phyloP scores from a whole-genome alignment of 2,113 vertebrate genomes.

The Eudyptes chrysolophus region DNA sequence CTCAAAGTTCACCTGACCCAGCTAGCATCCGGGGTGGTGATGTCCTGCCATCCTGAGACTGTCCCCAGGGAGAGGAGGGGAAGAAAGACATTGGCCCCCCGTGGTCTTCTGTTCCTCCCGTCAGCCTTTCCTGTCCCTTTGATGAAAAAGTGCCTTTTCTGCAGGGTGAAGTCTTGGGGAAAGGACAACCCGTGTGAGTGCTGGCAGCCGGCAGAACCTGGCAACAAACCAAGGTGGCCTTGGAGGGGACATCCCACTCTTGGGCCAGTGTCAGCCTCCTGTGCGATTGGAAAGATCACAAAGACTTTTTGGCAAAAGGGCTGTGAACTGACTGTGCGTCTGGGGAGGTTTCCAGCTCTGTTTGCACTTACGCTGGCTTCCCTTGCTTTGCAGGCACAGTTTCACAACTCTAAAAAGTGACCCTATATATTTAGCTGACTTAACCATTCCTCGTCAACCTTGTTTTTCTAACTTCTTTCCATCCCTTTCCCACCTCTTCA shows the following conservation, averaged over 20 bases:
- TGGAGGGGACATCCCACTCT: neutral
- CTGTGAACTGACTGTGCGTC: neutral
- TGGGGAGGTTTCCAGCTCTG: neutral
- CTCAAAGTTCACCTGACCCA: neutral
- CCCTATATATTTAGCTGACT: neutral
- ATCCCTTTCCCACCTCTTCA: neutral
- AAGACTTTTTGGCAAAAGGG: neutral
- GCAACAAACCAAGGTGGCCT: neutral
- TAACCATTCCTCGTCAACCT: neutral
- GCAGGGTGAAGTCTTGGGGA: neutral
- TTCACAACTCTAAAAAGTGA: neutral
- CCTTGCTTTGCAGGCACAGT: neutral
- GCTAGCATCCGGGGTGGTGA: neutral
- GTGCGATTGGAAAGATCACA: neutral
- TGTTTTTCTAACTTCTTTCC: neutral
- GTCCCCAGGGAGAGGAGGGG: neutral
- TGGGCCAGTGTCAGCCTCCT: neutral
- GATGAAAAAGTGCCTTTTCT: neutral
- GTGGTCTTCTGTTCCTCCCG: neutral
- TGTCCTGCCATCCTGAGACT: neutral
- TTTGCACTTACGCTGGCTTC: neutral
- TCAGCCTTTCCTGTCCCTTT: neutral
- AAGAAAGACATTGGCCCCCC: rapidly evolving
- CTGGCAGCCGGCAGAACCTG: neutral
- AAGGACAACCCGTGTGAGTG: neutral